Base-by-base conservation (phyloP, 2,797 vertebrate species). In the Sparus aurata region DNA sequence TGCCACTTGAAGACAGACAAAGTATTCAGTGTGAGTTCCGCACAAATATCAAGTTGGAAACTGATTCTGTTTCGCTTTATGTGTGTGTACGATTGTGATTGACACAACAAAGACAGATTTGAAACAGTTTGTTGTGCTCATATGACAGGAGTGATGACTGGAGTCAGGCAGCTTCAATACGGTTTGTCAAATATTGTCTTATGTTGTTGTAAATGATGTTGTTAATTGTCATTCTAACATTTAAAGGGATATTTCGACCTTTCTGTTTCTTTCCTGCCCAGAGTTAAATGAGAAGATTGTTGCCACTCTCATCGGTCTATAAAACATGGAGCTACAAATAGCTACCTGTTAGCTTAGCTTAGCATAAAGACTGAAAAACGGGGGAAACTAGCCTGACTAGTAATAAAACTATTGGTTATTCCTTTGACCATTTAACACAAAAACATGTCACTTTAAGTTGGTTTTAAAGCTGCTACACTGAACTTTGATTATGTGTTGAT, bases 291-390 rank as follows among this genome's bases (percentile, higher is more conserved):
- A 68, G n/a, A 43, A 55, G 38, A 13, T 10, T 2, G 18, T 16
- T 8, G 46, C 4, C 13, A 10, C 20, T 66, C 15, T 16, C n/a
- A 25, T 4, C 43, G 16, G 10, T n/a, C 4, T 4, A 8, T 57
- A 12, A 20, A 53, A 53, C 34, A 23, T n/a, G 10, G 17, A 25
- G 5, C 25, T 66, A 22, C 12, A 45, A 45, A 2, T 18, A 46
- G 61, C 15, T 38, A 43, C 4, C 1, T 1, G 47, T 43, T 61
- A 59, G 11, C 27, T 18, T 53, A 69, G 55, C 54, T 66, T 60
- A 60, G 49, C 34, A n/a, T 62, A 9, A 54, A 54, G 50, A 46
- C 38, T 54, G 15, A 15, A 71, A 71, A 50, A 38, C 27, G 8
- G 17, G 10, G 27, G 41, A 71, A n/a, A 22, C 34, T 43, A 27